Conservation (phyloP, 2,113 vertebrate species). For the Panurus biarmicus region DNA sequence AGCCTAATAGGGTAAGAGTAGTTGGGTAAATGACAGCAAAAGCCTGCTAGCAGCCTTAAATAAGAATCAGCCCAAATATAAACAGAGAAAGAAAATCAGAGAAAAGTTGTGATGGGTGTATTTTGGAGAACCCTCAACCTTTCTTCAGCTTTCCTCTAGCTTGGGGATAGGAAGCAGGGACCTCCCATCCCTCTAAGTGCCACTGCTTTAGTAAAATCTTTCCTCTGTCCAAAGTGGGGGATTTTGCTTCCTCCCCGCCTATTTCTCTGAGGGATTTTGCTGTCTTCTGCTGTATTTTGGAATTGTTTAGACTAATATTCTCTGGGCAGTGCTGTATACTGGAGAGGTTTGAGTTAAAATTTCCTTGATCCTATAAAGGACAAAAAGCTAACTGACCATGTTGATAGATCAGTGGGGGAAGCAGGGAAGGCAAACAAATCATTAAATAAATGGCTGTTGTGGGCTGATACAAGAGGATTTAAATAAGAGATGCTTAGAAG, state of each 20-base stretch:
- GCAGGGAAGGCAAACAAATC: neutral
- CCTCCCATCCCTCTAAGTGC: neutral
- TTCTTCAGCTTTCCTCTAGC: neutral
- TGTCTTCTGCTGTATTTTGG: neutral
- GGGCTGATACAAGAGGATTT: neutral
- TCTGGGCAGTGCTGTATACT: neutral
- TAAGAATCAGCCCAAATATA: neutral
- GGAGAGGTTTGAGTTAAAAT: neutral
- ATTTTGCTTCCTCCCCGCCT: neutral
- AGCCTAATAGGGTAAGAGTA: neutral
- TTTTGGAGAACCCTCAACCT: neutral
- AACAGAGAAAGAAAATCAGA: neutral
- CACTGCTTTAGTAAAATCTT: neutral
- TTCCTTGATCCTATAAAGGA: neutral
- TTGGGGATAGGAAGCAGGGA: neutral
- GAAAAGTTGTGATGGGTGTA: neutral
- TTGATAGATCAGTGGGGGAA: neutral
- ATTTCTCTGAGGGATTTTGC: neutral
- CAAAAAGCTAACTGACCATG: neutral
- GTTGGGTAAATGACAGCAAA: neutral
- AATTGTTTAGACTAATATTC: neutral
- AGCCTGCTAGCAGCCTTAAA: neutral
- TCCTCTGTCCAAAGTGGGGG: neutral
- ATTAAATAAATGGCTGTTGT: neutral
- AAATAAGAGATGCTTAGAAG: neutral